A percentile compares a stretch with the other conserved stretches of the same genome.
These are phyloP conservation scores for Conistra vaccinii DNA, from an alignment of 2,888 invertebrate genomes.

Conservation along the genomic window DNA sequence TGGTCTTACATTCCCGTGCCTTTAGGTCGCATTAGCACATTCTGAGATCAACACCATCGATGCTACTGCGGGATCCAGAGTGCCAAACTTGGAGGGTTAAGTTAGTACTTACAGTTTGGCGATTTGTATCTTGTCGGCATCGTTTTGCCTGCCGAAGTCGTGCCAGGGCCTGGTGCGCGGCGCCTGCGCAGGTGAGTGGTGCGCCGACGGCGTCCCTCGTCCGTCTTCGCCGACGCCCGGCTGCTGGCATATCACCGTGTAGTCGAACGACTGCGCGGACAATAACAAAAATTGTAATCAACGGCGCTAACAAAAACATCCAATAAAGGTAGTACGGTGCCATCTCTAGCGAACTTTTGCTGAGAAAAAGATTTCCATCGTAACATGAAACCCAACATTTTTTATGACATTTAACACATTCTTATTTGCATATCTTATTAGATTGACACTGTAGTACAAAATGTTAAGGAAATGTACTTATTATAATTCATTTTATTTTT, in stretches of 20 bases:
- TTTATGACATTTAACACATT: conserved; percentile 40
- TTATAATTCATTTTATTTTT: conserved; percentile 11
- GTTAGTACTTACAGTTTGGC: conserved; percentile 97
- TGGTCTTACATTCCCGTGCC: conserved; percentile 48
- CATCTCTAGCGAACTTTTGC: not conserved
- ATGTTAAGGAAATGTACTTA: conserved; percentile 1
- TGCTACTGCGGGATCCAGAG: conserved; percentile 12
- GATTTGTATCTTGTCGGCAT: conserved; percentile 99
- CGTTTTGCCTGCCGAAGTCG: conserved; percentile 98
- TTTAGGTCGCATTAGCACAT: conserved; percentile 46
- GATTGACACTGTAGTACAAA: conserved; percentile 22
- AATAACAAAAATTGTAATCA: conserved; percentile 34
- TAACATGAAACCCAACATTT: conserved; percentile 21
- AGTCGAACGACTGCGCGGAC: conserved; percentile 95
- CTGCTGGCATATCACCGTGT: conserved; percentile 96
- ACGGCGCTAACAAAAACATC: not conserved
- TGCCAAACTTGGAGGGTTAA: conserved; percentile 31
- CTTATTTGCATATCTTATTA: conserved; percentile 58
- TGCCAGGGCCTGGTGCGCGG: conserved; percentile 97
- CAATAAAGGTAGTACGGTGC: not conserved
- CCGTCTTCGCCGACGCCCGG: conserved; percentile 90
- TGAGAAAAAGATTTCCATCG: conserved; percentile 6
- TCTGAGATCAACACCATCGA: conserved; percentile 37
- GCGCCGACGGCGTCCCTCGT: conserved; percentile 91
- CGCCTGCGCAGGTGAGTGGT: conserved; percentile 91